Conservation (phyloP, 2,113 vertebrate genomes). For the Empidonax traillii region DNA sequence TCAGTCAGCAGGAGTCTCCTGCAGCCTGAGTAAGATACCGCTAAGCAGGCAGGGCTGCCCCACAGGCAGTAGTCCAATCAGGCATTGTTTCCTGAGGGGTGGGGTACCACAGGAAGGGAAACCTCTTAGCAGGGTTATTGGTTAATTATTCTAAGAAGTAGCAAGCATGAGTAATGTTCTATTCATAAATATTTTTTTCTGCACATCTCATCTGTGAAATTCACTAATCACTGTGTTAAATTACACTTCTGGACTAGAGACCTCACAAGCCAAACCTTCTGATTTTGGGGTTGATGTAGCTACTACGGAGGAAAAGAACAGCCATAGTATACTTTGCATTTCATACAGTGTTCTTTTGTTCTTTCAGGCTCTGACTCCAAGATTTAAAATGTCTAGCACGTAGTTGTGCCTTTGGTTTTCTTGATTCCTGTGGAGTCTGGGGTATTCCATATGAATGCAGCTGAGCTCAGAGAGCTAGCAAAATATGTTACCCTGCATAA, state of each 20-base stretch:
- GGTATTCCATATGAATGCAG: neutral
- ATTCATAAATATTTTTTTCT: neutral
- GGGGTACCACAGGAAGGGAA: neutral
- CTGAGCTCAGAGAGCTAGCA: neutral
- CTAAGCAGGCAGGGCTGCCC: neutral
- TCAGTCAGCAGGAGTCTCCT: neutral
- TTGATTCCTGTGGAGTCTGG: neutral
- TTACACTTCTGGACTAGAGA: neutral
- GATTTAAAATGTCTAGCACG: neutral
- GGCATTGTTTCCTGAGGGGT: fast-evolving
- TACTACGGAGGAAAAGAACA: neutral
- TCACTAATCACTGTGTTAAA: neutral
- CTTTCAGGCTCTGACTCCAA: neutral
- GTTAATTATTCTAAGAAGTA: neutral
- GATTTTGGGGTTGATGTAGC: neutral
- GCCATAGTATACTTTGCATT: neutral
- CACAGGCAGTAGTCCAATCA: fast-evolving
- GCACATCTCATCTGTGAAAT: neutral
- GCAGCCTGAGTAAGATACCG: neutral
- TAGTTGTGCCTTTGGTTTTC: neutral
- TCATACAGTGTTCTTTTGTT: neutral
- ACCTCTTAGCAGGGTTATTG: neutral
- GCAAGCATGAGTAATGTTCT: fast-evolving
- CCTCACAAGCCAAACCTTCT: neutral
- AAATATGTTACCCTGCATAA: neutral